Evolutionary conservation across 2,797 vertebrate genomes (phyloP).

Genomic region (Crypturellus tataupa): DNA sequence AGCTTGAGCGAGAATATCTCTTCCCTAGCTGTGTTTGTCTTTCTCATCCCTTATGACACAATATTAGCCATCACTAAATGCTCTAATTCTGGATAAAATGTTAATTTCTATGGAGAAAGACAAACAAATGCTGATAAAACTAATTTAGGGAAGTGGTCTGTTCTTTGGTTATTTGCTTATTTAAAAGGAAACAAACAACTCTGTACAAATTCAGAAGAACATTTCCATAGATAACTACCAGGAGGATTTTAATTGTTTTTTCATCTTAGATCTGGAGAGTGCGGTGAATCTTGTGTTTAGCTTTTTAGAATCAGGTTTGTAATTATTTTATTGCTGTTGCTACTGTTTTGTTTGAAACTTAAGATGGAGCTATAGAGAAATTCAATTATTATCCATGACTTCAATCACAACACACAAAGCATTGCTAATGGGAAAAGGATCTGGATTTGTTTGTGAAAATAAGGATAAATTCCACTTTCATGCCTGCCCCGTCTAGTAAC

Average conservation of each 20-base stretch:
- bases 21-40: background rate
- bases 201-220: background rate
- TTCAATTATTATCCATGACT: background rate
- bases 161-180: constrained; percentile 5
- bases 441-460: background rate
- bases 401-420: background rate
- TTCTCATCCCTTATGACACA: background rate
- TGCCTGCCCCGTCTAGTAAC: background rate
- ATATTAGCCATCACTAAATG: background rate
- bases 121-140: constrained; percentile 50
- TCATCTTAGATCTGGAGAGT: background rate
- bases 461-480: background rate
- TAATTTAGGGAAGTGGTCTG: constrained; percentile 43
- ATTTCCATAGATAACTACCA: background rate
- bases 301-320: background rate
- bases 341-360: background rate
- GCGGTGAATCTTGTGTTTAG: background rate
- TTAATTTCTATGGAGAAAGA: constrained; percentile 59
- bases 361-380: background rate
- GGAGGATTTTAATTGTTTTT: background rate
- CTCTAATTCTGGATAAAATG: background rate
- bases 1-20: background rate
- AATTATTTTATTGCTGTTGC: background rate
- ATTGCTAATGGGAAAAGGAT: background rate
- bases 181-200: constrained; percentile 33